These are phyloP conservation scores for Brachionus asplanchnoidis DNA, from an alignment of 1,140 invertebrate genomes.

Conservation along the genomic window DNA sequence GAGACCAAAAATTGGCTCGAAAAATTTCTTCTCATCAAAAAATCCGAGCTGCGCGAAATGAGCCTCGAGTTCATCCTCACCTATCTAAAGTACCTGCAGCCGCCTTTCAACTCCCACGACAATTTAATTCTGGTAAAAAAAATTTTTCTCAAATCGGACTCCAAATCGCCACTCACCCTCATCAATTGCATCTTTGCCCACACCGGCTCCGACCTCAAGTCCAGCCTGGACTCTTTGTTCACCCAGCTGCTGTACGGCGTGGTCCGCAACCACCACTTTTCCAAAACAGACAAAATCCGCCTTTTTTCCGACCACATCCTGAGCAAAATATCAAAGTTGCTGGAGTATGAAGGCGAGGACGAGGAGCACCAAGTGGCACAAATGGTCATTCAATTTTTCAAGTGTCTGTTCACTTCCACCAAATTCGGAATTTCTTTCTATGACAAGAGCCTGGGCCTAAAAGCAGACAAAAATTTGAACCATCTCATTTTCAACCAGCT, in stretches of 20 bases:
- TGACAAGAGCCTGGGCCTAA: background rate
- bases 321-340: background rate
- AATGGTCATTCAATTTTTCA: constrained; percentile 34
- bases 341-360: background rate
- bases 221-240: background rate
- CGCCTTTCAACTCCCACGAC: background rate
- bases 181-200: background rate
- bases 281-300: constrained; percentile 20
- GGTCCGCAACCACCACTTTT: background rate
- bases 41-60: constrained; percentile 29
- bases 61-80: background rate
- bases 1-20: constrained; percentile 34
- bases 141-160: background rate
- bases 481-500: constrained; percentile 28
- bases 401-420: background rate
- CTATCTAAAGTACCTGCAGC: constrained; percentile 5
- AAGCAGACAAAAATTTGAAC: constrained; percentile 17
- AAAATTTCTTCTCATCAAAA: constrained; percentile 29
- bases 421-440: constrained; percentile 14
- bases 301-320: constrained; percentile 12
- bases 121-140: background rate
- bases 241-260: background rate
- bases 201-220: background rate
- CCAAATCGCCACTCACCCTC: background rate
- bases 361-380: background rate